Percentiles rank a stretch among this genome's conserved stretches.
Conservation (phyloP, 2,888 invertebrate genomes). For the Folsomia candida region DNA sequence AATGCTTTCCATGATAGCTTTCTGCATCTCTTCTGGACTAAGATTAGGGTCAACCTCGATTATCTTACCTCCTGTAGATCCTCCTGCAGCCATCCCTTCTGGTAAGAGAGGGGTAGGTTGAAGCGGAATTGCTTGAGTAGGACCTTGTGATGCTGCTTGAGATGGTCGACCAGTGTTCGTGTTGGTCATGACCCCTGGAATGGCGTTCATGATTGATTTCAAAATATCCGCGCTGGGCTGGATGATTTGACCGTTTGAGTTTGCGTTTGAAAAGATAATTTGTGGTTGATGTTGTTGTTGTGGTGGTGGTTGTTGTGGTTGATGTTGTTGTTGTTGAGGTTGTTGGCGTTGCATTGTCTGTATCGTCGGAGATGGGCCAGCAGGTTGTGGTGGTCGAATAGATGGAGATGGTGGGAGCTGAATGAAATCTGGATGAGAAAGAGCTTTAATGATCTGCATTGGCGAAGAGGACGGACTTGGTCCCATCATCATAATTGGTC, state of each 20-base stretch:
- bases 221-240: no score
- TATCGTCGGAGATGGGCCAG: not conserved
- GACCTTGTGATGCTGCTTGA: not conserved
- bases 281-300: slow-evolving; percentile 10
- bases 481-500: slow-evolving; percentile 23
- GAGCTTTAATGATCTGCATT: slow-evolving; percentile 30
- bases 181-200: not conserved
- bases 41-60: slow-evolving; percentile 27
- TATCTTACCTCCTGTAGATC: slow-evolving; percentile 11
- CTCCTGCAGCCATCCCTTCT: not conserved
- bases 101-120: no score
- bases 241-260: no score
- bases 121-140: not conserved
- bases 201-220: not conserved
- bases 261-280: not conserved
- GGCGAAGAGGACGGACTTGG: slow-evolving; percentile 22
- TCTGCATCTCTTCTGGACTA: slow-evolving; percentile 32
- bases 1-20: slow-evolving; percentile 30
- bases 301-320: slow-evolving; percentile 4
- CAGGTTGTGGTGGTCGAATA: no score
- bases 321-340: slow-evolving; percentile 9
- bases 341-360: slow-evolving; percentile 1
- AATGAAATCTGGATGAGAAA: slow-evolving; percentile 24
- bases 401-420: slow-evolving; percentile 11
- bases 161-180: not conserved